A percentile compares a stretch with the other conserved stretches of the same genome.
phyloP scores from a whole-genome alignment of 2,888 invertebrate species.

The Oligia latruncula region DNA sequence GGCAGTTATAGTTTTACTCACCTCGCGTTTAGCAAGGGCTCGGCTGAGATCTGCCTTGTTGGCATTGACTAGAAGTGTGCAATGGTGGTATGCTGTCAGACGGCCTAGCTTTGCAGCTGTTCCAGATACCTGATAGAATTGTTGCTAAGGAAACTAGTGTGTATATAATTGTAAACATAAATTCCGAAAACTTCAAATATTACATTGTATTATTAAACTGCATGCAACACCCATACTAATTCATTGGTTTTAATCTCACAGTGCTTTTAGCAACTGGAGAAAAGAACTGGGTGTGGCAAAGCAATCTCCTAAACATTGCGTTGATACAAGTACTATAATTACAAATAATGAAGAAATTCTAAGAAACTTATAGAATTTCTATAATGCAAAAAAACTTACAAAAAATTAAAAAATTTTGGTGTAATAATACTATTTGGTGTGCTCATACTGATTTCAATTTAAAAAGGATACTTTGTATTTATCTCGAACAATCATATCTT shows the following conservation, averaged over 20 bases:
- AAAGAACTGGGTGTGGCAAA: not conserved
- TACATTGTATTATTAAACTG: not conserved
- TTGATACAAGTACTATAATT: not conserved
- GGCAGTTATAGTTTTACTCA: conserved; percentile 80
- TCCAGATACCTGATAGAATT: conserved; percentile 94
- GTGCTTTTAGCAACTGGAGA: not conserved
- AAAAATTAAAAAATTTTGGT: not conserved
- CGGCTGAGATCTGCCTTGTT: conserved; percentile 94
- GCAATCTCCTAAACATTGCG: not conserved
- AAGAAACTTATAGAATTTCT: not conserved
- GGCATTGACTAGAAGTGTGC: conserved; percentile 97
- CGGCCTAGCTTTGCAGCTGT: conserved; percentile 98
- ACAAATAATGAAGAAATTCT: not conserved
- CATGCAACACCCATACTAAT: not conserved
- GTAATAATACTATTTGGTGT: not conserved
- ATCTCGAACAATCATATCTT: conserved; percentile 96
- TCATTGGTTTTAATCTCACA: not conserved
- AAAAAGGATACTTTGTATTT: conserved; percentile 93
- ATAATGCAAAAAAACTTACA: not conserved
- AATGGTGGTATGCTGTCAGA: conserved; percentile 98
- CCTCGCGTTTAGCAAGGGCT: conserved; percentile 94
- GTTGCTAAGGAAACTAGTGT: conserved; percentile 69
- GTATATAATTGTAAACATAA: conserved; percentile 5
- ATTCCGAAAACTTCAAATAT: not conserved
- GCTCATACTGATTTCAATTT: conserved; percentile 1